These are phyloP conservation scores for Drosophila algonquin DNA, from an alignment of 2,888 invertebrate species.

Conservation along the genomic window DNA sequence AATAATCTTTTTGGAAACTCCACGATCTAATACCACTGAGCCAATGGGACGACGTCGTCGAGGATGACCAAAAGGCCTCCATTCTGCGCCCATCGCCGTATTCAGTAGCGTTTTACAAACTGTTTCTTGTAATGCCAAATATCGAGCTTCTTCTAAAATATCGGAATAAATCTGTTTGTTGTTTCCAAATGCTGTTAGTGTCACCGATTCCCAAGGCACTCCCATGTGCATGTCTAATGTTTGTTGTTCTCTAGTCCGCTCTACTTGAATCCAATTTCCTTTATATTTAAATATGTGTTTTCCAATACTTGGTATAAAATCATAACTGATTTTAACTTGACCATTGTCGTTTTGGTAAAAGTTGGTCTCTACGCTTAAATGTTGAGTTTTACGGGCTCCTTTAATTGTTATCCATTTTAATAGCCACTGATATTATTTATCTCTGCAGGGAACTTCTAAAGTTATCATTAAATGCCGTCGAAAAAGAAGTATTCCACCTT, in stretches of 20 bases:
- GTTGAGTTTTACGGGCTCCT: constrained; percentile 95
- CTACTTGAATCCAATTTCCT: constrained; percentile 95
- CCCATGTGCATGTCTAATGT: constrained; percentile 97
- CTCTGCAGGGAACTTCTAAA: constrained; percentile 97
- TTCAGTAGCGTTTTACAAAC: constrained; percentile 84
- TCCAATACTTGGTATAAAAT: constrained; percentile 98
- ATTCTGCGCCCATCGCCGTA: constrained; percentile 95
- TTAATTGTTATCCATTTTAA: constrained; percentile 96
- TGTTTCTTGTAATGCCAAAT: constrained; percentile 81
- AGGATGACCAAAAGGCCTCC: constrained; percentile 98
- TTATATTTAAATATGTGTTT: constrained; percentile 92
- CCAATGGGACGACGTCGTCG: constrained; percentile 91
- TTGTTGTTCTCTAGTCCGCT: constrained; percentile 95
- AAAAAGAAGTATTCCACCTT: constrained; percentile 89
- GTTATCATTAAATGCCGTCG: constrained; percentile 97
- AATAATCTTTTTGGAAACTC: constrained; percentile 90
- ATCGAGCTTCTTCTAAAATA: constrained; percentile 92
- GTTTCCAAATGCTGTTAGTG: constrained; percentile 94
- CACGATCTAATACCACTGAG: constrained; percentile 94
- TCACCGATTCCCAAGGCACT: constrained; percentile 97
- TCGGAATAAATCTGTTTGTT: constrained; percentile 92
- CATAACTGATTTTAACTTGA: constrained; percentile 94
- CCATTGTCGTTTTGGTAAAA: constrained; percentile 96
- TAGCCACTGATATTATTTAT: constrained; percentile 98
- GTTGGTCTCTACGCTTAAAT: constrained; percentile 97